Evolutionary conservation across 2,113 vertebrate species (phyloP).

Genomic region (Leucoraja erinaceus): DNA sequence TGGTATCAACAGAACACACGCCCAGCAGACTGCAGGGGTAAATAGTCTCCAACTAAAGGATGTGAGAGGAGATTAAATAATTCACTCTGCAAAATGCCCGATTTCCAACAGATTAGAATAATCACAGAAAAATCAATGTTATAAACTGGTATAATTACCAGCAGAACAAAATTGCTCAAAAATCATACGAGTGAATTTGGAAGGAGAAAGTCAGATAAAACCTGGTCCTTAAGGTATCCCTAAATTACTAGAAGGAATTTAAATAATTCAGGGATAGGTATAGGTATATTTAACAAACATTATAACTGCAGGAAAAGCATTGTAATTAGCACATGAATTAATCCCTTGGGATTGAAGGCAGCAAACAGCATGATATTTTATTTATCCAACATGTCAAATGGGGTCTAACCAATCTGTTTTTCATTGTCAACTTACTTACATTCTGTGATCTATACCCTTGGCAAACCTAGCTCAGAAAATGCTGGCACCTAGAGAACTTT

Average conservation of each 20-base stretch:
- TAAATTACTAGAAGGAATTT: slow-evolving; percentile 10
- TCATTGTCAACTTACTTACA: background rate
- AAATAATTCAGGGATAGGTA: background rate
- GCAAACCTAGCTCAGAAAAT: background rate
- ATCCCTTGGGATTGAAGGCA: background rate
- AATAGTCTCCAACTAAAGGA: too few species aligned
- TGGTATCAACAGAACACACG: too few species aligned
- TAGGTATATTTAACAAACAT: background rate
- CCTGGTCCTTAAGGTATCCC: background rate
- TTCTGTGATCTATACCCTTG: background rate
- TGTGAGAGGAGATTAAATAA: background rate
- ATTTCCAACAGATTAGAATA: too few species aligned
- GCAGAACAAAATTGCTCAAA: background rate
- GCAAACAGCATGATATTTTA: background rate
- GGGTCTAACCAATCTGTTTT: background rate
- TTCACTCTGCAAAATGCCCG: background rate
- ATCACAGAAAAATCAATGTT: background rate
- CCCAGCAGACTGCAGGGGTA: too few species aligned
- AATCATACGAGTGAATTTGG: background rate
- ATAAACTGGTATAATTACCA: background rate
- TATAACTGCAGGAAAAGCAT: background rate
- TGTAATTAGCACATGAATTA: background rate
- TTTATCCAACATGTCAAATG: background rate
- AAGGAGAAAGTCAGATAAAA: background rate
- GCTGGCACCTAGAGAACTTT: background rate